A percentile compares a stretch with the other conserved stretches of the same genome.
phyloP scores from a whole-genome alignment of 2,113 vertebrate species.

The Cettia cetti region DNA sequence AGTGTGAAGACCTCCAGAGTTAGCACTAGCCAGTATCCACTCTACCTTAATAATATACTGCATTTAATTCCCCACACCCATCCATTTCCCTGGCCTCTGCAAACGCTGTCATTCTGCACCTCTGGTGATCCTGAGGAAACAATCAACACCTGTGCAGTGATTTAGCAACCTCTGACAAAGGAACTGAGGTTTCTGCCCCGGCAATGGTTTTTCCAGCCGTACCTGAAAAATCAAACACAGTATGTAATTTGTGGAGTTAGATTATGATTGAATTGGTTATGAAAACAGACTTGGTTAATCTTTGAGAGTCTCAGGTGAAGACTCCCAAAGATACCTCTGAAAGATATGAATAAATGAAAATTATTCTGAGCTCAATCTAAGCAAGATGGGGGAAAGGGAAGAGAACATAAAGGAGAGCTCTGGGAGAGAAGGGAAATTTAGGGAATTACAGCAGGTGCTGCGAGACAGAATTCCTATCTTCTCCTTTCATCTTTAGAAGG shows the following conservation, averaged over 20 bases:
- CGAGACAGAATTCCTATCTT: background rate
- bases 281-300: background rate
- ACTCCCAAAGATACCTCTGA: background rate
- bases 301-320: background rate
- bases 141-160: fast-evolving
- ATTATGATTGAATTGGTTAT: background rate
- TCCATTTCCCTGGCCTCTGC: background rate
- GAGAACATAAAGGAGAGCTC: background rate
- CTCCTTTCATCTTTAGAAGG: background rate
- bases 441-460: background rate
- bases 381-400: background rate
- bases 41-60: background rate
- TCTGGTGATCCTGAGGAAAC: background rate
- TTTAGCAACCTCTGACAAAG: background rate
- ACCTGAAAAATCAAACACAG: background rate
- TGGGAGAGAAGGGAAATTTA: background rate
- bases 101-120: background rate
- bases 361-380: background rate
- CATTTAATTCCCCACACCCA: background rate
- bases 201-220: background rate
- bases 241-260: background rate
- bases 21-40: background rate
- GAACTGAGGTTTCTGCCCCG: background rate
- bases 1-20: background rate
- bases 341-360: background rate